phyloP scores from a whole-genome alignment of 2,888 invertebrate species.

The Clusia tigrina region DNA sequence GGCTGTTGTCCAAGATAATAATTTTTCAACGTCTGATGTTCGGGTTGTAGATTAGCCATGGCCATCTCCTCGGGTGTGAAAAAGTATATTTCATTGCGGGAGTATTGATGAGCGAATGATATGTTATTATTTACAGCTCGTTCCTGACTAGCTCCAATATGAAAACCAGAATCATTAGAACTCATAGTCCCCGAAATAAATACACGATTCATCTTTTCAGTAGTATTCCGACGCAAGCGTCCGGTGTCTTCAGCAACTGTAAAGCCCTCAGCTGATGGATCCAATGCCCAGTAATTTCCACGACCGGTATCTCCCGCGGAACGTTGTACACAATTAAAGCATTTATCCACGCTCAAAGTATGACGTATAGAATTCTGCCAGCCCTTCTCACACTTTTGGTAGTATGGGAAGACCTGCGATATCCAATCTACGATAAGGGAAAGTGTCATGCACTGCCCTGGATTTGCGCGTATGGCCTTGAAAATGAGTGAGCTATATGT shows the following conservation, averaged over 20 bases:
- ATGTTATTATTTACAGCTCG: constrained; percentile 18
- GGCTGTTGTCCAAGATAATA: too few species aligned
- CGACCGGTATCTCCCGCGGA: constrained; percentile 98
- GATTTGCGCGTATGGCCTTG: constrained; percentile 95
- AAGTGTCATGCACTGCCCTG: constrained; percentile 87
- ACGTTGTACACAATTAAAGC: constrained; percentile 93
- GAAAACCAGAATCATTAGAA: constrained; percentile 23
- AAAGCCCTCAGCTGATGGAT: constrained; percentile 92
- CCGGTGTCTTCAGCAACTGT: constrained; percentile 97
- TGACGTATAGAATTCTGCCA: constrained; percentile 91
- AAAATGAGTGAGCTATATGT: constrained; percentile 98
- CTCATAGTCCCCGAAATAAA: background rate
- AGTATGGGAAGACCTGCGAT: constrained; percentile 95
- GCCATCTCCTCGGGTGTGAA: constrained; percentile 46
- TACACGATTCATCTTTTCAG: background rate
- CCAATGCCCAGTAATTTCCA: constrained; percentile 99
- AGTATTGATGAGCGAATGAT: constrained; percentile 32
- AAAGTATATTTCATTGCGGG: constrained; percentile 50
- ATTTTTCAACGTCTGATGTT: too few species aligned
- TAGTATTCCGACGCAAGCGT: constrained; percentile 75
- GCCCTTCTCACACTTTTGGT: constrained; percentile 94
- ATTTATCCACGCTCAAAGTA: constrained; percentile 79
- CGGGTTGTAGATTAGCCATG: too few species aligned
- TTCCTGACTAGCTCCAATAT: constrained; percentile 23
- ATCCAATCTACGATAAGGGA: constrained; percentile 98